Conservation (phyloP, 2,113 vertebrate species). For the Hypocryptadius cinnamomeus region DNA sequence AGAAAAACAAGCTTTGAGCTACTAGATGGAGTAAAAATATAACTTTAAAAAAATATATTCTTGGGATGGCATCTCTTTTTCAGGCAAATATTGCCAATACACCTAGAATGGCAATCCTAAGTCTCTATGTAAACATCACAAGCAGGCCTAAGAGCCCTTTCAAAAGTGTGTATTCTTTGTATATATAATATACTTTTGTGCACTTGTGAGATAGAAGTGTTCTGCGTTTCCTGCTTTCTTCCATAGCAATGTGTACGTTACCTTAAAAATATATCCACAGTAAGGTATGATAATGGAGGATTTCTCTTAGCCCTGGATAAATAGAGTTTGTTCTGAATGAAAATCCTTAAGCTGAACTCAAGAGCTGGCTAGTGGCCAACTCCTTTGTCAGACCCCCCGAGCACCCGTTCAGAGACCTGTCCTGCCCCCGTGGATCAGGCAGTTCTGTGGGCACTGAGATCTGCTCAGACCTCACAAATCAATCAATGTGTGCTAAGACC, state of each 20-base stretch:
- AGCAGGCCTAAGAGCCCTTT: constrained; percentile 25
- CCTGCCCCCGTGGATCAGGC: neutral
- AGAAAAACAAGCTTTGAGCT: constrained; percentile 38
- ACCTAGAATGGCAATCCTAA: neutral
- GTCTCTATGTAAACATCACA: constrained; percentile 2
- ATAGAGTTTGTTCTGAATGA: neutral
- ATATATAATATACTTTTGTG: constrained; percentile 34
- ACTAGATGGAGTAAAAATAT: neutral
- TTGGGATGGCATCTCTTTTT: neutral
- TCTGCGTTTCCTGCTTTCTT: constrained; percentile 6
- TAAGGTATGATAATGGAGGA: neutral
- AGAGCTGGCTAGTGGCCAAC: neutral
- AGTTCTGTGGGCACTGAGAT: neutral
- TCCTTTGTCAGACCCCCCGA: neutral
- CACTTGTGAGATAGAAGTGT: constrained; percentile 24
- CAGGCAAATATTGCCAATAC: neutral
- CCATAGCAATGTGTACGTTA: neutral
- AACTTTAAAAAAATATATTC: neutral
- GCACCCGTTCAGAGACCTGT: neutral
- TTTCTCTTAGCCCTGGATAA: neutral
- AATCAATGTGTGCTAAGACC: neutral
- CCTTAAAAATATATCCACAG: neutral
- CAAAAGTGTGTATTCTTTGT: constrained; percentile 24
- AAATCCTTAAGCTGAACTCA: neutral
- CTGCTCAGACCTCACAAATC: neutral